Base-by-base conservation (phyloP, 2,888 invertebrate species). In the Neoitamus cyanurus region DNA sequence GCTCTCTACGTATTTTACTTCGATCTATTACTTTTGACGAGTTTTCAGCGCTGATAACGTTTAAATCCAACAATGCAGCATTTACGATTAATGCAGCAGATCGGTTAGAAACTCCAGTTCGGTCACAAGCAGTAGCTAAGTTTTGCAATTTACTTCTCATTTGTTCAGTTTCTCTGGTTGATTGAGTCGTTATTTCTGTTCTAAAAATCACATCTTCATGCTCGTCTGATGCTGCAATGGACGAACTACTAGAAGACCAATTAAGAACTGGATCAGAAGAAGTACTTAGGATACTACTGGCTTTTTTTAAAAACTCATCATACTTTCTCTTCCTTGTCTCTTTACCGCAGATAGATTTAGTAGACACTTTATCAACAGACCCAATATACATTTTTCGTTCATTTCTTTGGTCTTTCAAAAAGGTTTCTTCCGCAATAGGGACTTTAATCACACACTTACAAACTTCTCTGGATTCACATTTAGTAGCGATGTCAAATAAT, bases 71-170 rank as follows among this genome's bases (percentile, higher is more conserved):
- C 75, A 58, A 58, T 31, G 73, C 73, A 48, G 46, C 84, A 11
- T 42, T 83, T 46, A 13, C 83, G 28, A 31, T n/a, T 13, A 72
- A 48, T 37, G 83, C 72, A 31, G 83, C 46, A 34, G 72, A 83
- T 83, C 73, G 46, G 70, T 73, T 42, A 37, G 83, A 83, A 42
- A 73, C 70, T 5, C 37, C 83, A 25, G 68, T 69, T 83, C 70
- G 37, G 42, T 83, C 83, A 46, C 83, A 84, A 20, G 48, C 73
- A 31, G 48, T 48, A 73, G 72, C 34, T 37, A 73, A 77, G 37
- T 58, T 84, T 20, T n/a, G 31, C 37, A 80, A 37, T 36, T 80
- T 34, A 34, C 30, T 20, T 28, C 30, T 15, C 70, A 70, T 13
- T 68, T 83, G 46, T 73, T 75, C 5, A 25, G 69, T 20, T 25